Conservation (phyloP, 2,888 invertebrate species). For the Sturmia bella region DNA sequence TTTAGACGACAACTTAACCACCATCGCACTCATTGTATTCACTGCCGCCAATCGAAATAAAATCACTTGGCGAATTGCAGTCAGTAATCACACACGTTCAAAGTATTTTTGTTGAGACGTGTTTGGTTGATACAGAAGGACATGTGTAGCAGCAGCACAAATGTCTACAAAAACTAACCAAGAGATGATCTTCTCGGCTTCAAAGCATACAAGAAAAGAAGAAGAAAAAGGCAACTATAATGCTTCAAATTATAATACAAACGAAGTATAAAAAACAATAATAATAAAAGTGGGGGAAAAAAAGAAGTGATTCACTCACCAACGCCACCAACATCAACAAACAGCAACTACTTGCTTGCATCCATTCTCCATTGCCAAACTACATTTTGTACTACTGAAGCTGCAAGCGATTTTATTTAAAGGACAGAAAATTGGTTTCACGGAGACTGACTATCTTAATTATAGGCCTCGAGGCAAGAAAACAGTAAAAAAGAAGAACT, state of each 20-base stretch:
- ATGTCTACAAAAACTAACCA: slow-evolving; percentile 58
- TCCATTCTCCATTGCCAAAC: slow-evolving; percentile 38
- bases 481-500: slow-evolving; percentile 55
- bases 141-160: slow-evolving; percentile 62
- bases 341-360: slow-evolving; percentile 54
- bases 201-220: slow-evolving; percentile 17
- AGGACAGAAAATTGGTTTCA: slow-evolving; percentile 76
- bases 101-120: slow-evolving; percentile 59
- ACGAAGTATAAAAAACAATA: slow-evolving; percentile 22
- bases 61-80: slow-evolving; percentile 68
- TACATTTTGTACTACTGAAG: slow-evolving; percentile 58
- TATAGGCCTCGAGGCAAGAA: slow-evolving; percentile 74
- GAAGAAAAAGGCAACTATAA: slow-evolving; percentile 22
- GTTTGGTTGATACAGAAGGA: slow-evolving; percentile 70
- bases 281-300: slow-evolving; percentile 41
- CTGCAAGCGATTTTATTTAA: slow-evolving; percentile 72
- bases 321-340: slow-evolving; percentile 70
- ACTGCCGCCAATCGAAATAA: slow-evolving; percentile 69
- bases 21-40: slow-evolving; percentile 50
- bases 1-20: slow-evolving; percentile 68
- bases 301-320: slow-evolving; percentile 68
- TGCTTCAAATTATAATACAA: slow-evolving; percentile 59
- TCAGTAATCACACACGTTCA: slow-evolving; percentile 69
- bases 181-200: slow-evolving; percentile 67
- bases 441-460: slow-evolving; percentile 75